Base-by-base conservation (phyloP, 2,888 invertebrate species). In the Tetanocera ferruginea region DNA sequence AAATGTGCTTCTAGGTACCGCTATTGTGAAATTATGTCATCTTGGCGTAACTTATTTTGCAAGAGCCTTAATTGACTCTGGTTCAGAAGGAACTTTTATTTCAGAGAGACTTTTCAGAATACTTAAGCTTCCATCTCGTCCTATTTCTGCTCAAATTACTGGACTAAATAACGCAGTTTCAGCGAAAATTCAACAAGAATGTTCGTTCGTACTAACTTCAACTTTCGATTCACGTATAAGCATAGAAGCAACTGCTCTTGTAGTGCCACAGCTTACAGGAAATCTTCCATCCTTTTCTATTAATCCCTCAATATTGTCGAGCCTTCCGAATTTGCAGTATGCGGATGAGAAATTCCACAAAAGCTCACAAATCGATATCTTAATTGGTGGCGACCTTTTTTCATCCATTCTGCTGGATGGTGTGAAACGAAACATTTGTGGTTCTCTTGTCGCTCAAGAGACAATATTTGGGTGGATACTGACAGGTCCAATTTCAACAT, bases 31-130 rank as follows among this genome's bases (percentile, higher is more conserved):
- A 31, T 19, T 79, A 2, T 60, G 57, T 2, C 31, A 66, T 51
- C 23, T 28, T 2, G 60, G 34, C 1, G 23, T 51, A 0, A 17
- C 19, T 28, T 76, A 79, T 62, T 34, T n/a, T n/a, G 72, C 62
- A 3, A 14, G 76, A 0, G 69, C 79, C 6, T 31, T 78, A 9
- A 69, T 78, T 14, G 76, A 78, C 17, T 76, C 78, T 0, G 76
- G 76, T 5, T 73, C 79, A 5, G 79, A 79, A 55, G 76, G 62
- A 1, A 73, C 76, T 5, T 74, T 79, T 37, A 70, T 76, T 49
- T 74, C 76, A 0, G 76, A 79, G 6, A 60, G 70, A 0, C 9
- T 78, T 9, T 66, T 43, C 2, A 66, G 69, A 34, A 49, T 66
- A 0, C 5, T 76, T 2, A 49, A 60, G 19, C 34, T 76, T 23